These are phyloP conservation scores for Drosophila bocki DNA, from an alignment of 1,140 invertebrate genomes.

Conservation along the genomic window DNA sequence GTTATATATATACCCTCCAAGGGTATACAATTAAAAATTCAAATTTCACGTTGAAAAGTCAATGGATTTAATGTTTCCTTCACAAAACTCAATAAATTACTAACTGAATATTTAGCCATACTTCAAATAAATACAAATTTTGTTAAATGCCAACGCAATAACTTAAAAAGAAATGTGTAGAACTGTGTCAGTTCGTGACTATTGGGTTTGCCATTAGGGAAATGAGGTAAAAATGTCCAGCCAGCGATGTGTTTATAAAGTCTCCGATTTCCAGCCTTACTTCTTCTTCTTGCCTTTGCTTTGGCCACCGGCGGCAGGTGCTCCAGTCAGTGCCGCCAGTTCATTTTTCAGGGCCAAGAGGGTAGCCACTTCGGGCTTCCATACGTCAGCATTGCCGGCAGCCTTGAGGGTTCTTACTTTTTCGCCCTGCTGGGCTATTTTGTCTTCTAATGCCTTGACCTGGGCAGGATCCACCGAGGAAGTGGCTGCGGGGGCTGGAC, in stretches of 20 bases:
- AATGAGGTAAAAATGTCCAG: slow-evolving; percentile 50
- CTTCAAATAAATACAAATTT: slow-evolving; percentile 62
- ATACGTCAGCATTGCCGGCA: slow-evolving; percentile 89
- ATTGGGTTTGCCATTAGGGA: slow-evolving; percentile 43
- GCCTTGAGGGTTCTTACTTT: slow-evolving; percentile 91
- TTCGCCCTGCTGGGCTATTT: slow-evolving; percentile 89
- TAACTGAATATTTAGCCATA: slow-evolving; percentile 54
- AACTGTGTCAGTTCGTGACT: slow-evolving; percentile 46
- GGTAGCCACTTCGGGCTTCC: slow-evolving; percentile 91
- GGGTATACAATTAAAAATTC: neutral
- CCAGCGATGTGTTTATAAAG: neutral
- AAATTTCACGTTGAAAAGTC: slow-evolving; percentile 39
- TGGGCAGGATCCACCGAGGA: slow-evolving; percentile 45
- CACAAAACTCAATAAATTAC: slow-evolving; percentile 78
- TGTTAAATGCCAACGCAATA: slow-evolving; percentile 64
- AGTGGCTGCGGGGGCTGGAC: slow-evolving; percentile 1
- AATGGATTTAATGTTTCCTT: slow-evolving; percentile 52
- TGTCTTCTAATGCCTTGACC: slow-evolving; percentile 86
- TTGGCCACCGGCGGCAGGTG: slow-evolving; percentile 63
- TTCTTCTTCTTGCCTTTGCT: slow-evolving; percentile 86
- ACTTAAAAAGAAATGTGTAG: slow-evolving; percentile 61
- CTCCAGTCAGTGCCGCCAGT: slow-evolving; percentile 87
- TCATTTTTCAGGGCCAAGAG: slow-evolving; percentile 91
- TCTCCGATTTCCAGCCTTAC: slow-evolving; percentile 13
- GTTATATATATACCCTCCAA: neutral